Evolutionary conservation across 2,113 vertebrate species (phyloP), one percentile per base, ranked within the genome.

Genomic region (Phylloscopus trochiloides): DNA sequence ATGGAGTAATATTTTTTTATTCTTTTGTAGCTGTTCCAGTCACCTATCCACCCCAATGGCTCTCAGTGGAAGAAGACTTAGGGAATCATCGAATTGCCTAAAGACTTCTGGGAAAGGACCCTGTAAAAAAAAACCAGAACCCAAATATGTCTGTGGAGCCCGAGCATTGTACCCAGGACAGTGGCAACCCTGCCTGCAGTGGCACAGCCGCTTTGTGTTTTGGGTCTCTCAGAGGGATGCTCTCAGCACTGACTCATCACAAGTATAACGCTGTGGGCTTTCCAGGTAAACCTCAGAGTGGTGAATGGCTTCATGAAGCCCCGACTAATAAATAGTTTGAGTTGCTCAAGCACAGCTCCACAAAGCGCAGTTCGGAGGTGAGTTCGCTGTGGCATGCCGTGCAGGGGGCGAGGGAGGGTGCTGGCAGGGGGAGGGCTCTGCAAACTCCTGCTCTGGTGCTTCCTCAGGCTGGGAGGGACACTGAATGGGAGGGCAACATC

Each of bases 131-230:
- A 0, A 36, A 36, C 10, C 57, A 94, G 80, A 74, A 80, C 24
- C 40, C 52, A 81, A 10, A 34, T n/a, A 54, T 17, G 7, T 67
- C 50, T 50, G 43, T 55, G 47, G 68, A 79, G 76, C 73, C 54
- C 15, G 55, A 86, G 28, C 77, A 3, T 21, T 81, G 71, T 38
- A 50, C 72, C 88, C 68, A 79, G 86, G 55, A 98, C 96, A 97
- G 98, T 98, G 82, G 98, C 98, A 70, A 12, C 42, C 97, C 98
- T n/a, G 98, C 97, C 97, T 97, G 85, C 36, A 98, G 96, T 55
- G 87, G 89, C 87, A 98, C 98, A 94, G 98, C 91, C 90, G 59
- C 95, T 48, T 29, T 95, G 92, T 7, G n/a, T 97, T 65, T 97
- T 83, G 4, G 97, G 97, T n/a, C 42, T 96, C 78, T 57, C 96